Base-by-base conservation (phyloP, 1,140 invertebrate genomes). In the Aethina tumida region DNA sequence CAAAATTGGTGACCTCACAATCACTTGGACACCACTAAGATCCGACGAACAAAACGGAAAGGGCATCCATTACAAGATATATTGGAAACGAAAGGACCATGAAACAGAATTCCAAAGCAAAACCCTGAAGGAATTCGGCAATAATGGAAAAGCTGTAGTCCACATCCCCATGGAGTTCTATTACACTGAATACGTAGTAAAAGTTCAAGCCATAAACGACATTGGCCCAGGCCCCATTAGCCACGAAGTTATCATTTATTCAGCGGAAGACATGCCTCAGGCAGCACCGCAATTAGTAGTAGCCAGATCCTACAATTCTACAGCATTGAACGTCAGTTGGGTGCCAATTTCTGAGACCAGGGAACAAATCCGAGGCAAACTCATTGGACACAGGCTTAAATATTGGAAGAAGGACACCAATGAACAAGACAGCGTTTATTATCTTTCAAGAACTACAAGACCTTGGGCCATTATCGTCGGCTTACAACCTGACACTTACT, bases 251-350 rank as follows among this genome's bases (percentile, higher is more conserved):
- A 71, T 75, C 0, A 80, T 97, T 39, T 93, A 80, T 58, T 94
- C 90, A 15, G 92, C 94, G 3, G 93, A 97, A 68, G 88, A 92
- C 58, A 93, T 95, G 84, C 93, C 94, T 2, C 81, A 84, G 56
- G 83, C 84, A 14, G 82, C 89, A 4, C 92, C 92, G 5, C 84
- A 87, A 44, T 70, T 80, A 52, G 81, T 94, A 0, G 66, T 69
- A 13, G 82, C 87, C 0, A 46, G 69, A 8, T 75, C 84, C 1
- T 91, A 74, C 58, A 97, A 97, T 62, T 89, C 89, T 0, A 96
- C 94, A 0, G 77, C 90, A 15, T 69, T 96, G 18, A 90, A 92
- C 55, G 86, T 97, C 1, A 85, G 79, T 4, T 98, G 94, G 93
- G 60, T 67, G n/a, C 82, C 90, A 1, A 80, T 97, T 25, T 79